Percentiles rank a stretch among this genome's conserved stretches.
Evolutionary conservation across 2,113 vertebrate genomes (phyloP).

Genomic region (Prietella phreatophila): DNA sequence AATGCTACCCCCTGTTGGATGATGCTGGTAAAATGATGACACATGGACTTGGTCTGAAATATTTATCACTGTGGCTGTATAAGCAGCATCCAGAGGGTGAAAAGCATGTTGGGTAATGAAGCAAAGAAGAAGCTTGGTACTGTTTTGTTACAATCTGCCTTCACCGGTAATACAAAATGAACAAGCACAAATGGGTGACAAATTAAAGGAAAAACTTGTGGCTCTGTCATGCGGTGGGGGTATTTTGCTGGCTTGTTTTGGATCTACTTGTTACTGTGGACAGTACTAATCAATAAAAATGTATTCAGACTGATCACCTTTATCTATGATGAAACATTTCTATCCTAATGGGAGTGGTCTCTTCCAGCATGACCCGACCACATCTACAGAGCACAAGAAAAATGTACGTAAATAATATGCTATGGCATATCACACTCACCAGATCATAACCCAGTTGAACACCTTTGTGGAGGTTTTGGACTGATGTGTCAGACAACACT

Average conservation of each 20-base stretch:
- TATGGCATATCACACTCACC: not conserved
- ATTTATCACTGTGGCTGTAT: not conserved
- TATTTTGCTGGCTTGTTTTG: no score
- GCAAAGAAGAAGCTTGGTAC: constrained; percentile 37
- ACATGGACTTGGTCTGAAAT: not conserved
- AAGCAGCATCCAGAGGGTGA: constrained; percentile 1
- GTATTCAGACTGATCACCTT: not conserved
- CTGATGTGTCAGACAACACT: not conserved
- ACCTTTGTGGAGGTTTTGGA: not conserved
- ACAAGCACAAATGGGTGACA: not conserved
- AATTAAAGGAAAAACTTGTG: not conserved
- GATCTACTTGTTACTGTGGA: not conserved
- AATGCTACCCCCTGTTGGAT: constrained; percentile 51
- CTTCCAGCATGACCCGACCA: not conserved
- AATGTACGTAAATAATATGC: not conserved
- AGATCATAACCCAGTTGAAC: not conserved
- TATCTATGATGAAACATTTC: not conserved
- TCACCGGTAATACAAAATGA: not conserved
- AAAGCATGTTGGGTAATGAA: constrained; percentile 19
- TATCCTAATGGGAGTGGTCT: not conserved
- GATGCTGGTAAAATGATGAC: constrained; percentile 4
- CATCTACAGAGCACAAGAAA: not conserved
- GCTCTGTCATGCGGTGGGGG: not conserved
- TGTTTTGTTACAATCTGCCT: constrained; percentile 22
- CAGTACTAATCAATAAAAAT: not conserved